These are phyloP conservation scores for Sesamia nonagrioides DNA, from an alignment of 1,140 invertebrate species.

Conservation along the genomic window DNA sequence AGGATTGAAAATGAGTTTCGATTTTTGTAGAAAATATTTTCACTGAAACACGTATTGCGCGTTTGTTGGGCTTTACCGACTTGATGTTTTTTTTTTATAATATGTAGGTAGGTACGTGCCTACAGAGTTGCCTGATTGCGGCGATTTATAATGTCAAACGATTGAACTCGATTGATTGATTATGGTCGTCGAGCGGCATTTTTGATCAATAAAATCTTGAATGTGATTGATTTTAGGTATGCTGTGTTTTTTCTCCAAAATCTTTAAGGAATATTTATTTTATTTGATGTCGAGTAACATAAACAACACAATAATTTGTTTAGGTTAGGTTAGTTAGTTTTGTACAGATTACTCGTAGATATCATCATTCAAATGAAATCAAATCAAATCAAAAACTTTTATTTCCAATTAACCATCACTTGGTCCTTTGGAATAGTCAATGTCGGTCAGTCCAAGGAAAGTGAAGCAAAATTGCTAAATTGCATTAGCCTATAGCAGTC, in stretches of 20 bases:
- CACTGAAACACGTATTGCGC: neutral
- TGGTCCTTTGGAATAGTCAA: too few relatives aligned
- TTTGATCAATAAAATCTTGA: conserved; percentile 1
- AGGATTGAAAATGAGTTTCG: neutral
- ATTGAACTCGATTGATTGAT: conserved; percentile 1
- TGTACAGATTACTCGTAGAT: too few relatives aligned
- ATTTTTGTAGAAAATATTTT: neutral
- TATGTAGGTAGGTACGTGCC: neutral
- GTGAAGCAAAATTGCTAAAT: too few relatives aligned
- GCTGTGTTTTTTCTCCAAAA: too few relatives aligned
- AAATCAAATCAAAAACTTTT: too few relatives aligned
- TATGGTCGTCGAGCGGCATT: conserved; percentile 1
- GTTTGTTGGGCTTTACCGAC: neutral
- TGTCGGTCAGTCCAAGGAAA: too few relatives aligned
- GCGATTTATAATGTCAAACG: conserved; percentile 2
- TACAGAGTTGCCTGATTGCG: neutral
- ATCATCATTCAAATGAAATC: too few relatives aligned
- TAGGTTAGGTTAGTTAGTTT: too few relatives aligned
- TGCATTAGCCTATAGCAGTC: too few relatives aligned
- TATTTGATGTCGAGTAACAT: neutral
- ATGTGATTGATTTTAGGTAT: neutral
- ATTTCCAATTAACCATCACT: too few relatives aligned
- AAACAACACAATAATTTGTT: neutral
- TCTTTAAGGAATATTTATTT: too few relatives aligned
- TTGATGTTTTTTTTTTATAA: neutral